These are phyloP conservation scores for Alloscopus bannaensis DNA, from an alignment of 2,888 invertebrate species.

Conservation along the genomic window DNA sequence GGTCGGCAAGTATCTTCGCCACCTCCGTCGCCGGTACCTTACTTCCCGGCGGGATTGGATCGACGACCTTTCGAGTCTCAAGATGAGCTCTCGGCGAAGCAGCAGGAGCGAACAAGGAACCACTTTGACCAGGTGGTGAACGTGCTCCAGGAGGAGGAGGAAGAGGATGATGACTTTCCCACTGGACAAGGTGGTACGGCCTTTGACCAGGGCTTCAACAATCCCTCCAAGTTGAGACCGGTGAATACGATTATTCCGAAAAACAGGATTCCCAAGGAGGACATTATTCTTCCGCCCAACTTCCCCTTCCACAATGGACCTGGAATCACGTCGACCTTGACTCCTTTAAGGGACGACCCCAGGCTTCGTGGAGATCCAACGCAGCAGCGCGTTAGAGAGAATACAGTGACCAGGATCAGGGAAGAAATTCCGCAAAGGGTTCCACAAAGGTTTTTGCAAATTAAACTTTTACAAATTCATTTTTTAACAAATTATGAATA, in stretches of 20 bases:
- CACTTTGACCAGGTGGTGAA: slow-evolving; percentile 59
- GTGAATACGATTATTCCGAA: slow-evolving; percentile 66
- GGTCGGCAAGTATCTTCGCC: slow-evolving; percentile 38
- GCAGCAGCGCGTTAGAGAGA: slow-evolving; percentile 37
- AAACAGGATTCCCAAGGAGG: slow-evolving; percentile 67
- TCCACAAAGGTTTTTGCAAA: slow-evolving; percentile 25
- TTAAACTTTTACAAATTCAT: background rate
- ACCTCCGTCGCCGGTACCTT: slow-evolving; percentile 27
- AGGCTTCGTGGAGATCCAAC: slow-evolving; percentile 34
- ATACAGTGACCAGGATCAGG: slow-evolving; percentile 37
- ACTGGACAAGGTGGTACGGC: background rate
- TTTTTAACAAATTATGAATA: background rate
- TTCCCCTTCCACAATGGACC: slow-evolving; percentile 51
- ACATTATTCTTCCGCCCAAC: slow-evolving; percentile 61
- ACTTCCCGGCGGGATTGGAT: slow-evolving; percentile 48
- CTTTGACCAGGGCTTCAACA: slow-evolving; percentile 49
- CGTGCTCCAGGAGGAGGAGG: slow-evolving; percentile 54
- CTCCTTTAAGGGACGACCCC: slow-evolving; percentile 12
- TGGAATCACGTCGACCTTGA: slow-evolving; percentile 44
- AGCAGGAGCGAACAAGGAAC: slow-evolving; percentile 27
- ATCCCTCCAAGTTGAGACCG: slow-evolving; percentile 63
- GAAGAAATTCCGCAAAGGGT: slow-evolving; percentile 32
- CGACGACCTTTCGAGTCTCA: slow-evolving; percentile 42
- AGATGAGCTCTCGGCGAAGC: slow-evolving; percentile 26
- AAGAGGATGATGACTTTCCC: slow-evolving; percentile 51